Evolutionary conservation across 2,888 invertebrate species (phyloP), one percentile per base, ranked within the genome.

Genomic region (Pelosia muscerda): DNA sequence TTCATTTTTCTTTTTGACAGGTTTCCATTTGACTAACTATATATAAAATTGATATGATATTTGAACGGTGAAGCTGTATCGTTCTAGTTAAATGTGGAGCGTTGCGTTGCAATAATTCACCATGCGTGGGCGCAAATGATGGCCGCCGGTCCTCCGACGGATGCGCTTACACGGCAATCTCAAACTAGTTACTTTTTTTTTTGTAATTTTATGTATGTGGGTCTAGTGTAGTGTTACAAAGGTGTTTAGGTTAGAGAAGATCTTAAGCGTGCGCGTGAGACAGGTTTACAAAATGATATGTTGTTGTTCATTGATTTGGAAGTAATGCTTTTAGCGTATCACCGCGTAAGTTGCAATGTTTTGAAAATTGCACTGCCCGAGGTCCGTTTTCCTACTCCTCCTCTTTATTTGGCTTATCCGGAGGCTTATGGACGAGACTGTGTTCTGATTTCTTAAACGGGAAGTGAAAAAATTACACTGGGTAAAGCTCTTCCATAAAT

Each of bases 81-180:
- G 84, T 79, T 79, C 84, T 74, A 74, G 65, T 68, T 56, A 70
- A 77, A 83, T 84, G 84, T 85, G 79, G 84, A 83, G 77, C 81
- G 76, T 63, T 63, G 69, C 49, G 69, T 63, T 66, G 73, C 73
- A 76, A 81, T 87, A 82, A 81, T 71, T 84, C 77, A 78, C 73
- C 68, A 73, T 69, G 70, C 68, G 62, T 54, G 74, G 68, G 75
- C 72, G 77, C 78, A 76, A 78, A 70, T 75, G 82, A 67, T 73
- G 65, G 49, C 69, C 65, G 63, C 69, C 67, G 71, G 64, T 64
- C 66, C 2, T 26, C n/a, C 25, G 22, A 15, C 53, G 62, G 19
- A 25, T 59, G 59, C 38, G 59, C 38, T 59, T 59, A 22, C 59
- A 38, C 34, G 34, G 59, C 15, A n/a, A 49, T 61, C 42, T 61